Evolutionary conservation across 2,888 invertebrate genomes (phyloP).

Genomic region (Nudaria mundana): DNA sequence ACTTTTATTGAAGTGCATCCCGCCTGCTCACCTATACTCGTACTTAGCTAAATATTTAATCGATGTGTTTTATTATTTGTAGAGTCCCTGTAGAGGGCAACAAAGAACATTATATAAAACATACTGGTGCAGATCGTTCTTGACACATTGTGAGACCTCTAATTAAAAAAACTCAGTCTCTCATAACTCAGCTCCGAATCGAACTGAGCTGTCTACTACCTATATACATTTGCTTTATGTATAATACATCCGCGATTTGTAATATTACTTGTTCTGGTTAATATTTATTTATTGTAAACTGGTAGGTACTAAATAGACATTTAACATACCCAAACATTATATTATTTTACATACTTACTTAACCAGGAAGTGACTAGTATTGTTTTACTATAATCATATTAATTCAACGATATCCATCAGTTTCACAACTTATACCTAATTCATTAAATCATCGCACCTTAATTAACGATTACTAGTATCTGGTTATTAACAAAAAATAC

Average conservation of each 20-base stretch:
- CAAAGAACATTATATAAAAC: no score
- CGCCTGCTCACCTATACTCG: no score
- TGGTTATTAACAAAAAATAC: slow-evolving; percentile 6
- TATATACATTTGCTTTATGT: neutral
- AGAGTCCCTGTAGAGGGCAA: no score
- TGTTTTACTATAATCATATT: slow-evolving; percentile 1
- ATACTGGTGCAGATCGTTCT: no score
- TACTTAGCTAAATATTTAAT: no score
- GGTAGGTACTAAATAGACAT: neutral
- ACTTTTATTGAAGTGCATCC: no score
- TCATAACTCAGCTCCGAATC: no score
- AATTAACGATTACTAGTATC: slow-evolving; percentile 9
- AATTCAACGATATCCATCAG: slow-evolving; percentile 2
- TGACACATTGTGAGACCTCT: no score
- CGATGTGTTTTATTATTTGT: no score
- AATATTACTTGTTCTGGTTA: neutral
- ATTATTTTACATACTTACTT: neutral
- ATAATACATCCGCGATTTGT: neutral
- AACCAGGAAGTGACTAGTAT: slow-evolving; percentile 3
- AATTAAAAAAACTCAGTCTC: no score
- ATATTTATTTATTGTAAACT: neutral
- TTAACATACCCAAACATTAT: neutral
- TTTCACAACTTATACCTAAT: slow-evolving; percentile 3
- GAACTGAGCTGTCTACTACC: no score
- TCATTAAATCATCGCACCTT: slow-evolving; percentile 1